Base-by-base conservation (phyloP, 53 echinoderm and acorn worm species). In the Echinarachnius parma region DNA sequence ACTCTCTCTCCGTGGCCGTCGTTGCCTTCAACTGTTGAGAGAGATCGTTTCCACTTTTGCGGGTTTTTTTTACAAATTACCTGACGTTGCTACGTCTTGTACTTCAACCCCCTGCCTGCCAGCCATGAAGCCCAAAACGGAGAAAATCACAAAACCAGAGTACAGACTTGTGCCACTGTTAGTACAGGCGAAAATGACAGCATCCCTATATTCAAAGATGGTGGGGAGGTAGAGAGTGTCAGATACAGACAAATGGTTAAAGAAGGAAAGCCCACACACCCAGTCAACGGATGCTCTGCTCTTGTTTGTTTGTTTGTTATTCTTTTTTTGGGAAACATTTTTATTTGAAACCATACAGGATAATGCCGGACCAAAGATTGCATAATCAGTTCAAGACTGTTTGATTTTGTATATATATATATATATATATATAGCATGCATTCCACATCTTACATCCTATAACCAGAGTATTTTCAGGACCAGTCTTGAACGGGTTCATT, bases 111-210 rank as follows among this genome's bases (percentile, higher is more conserved):
- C 80, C 64, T 98, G 87, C 48, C 77, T 88, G 44, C 78, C 87
- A 16, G 98, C 91, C 98, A 98, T 91, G 77, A 98, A 98, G 18
- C 98, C 96, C 28, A 95, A 69, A 19, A 90, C 82, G 32, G 96
- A 87, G 60, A 95, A 95, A 28, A 95, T 95, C 35, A 95, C 96
- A 70, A 95, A 61, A 24, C 96, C 96, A 62, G 90, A 84, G 78
- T 87, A 95, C 19, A 95, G 82, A 88, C 98, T 98, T 16, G 98
- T 98, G 26, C 91, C 87, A 80, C 86, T 89, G 57, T 98, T 98
- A 14, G 87, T 82, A 28, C 74, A 65, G 20, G 88, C 86, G 70
- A 91, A 98, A 31, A 88, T 80, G 48, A 98, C 60, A 39, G 91
- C 88, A 49, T 98, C 98, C 57, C 98, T 98, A 85, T 78, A 44